Evolutionary conservation across 2,113 vertebrate species (phyloP), one percentile per base, ranked within the genome.

Genomic region (Hirundichthys speculiger): DNA sequence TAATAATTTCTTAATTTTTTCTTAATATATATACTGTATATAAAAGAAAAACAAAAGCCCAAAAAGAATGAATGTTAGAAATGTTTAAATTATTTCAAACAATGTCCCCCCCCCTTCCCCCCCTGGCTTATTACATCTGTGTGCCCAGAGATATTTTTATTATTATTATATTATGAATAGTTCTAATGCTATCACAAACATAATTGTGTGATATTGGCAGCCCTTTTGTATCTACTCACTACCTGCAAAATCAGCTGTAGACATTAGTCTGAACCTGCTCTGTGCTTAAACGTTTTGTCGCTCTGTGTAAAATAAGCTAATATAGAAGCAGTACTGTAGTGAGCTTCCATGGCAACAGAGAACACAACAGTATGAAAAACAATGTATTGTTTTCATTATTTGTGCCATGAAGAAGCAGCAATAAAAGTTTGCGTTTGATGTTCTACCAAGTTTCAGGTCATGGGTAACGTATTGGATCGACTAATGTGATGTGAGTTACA

Each of bases 371-470:
- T 85, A 57, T 50, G 86, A 87, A 73, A 76, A 67, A 77, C 47
- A 13, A 73, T 75, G 82, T 61, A 86, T 91, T 84, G 12, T 85
- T 92, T 85, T 81, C 92, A 88, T 93, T 91, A 52, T 94, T 92
- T 93, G 93, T 95, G 93, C 94, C 93, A 95, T 94, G 90, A 88
- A 91, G 93, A 93, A 90, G 87, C 90, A 95, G 92, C 93, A 95
- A 94, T 89, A 79, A 87, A 83, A 74, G 67, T 82, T 73, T 64
- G 75, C 46, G 57, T 83, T 13, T 73, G 64, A 75, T 49, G 53
- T 69, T 82, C 65, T 45, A 61, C 58, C 71, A 47, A 3, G 54
- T 59, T 62, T 70, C 34, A 27, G 68, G 52, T 60, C n/a, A 1
- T 30, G 21, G 62, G 34, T 48, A 14, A 43, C 0, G 50, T 62